Percentiles rank a stretch among this genome's conserved stretches.
phyloP scores from a whole-genome alignment of 2,113 vertebrate genomes.

The Lophius piscatorius region DNA sequence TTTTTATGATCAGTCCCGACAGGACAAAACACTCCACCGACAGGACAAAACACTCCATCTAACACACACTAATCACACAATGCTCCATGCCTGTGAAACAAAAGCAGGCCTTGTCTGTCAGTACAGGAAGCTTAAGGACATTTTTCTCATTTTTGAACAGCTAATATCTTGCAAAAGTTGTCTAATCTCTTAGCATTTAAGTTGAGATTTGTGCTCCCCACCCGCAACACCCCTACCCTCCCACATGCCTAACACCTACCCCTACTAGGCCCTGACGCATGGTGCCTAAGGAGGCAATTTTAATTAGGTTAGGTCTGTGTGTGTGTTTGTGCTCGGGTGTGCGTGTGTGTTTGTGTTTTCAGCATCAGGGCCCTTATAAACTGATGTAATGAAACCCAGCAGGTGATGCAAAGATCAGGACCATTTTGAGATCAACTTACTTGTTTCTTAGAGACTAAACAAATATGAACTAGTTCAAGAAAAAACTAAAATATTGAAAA shows the following conservation, averaged over 20 bases:
- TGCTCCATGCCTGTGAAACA: slow-evolving; percentile 80
- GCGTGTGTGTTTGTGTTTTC: slow-evolving; percentile 34
- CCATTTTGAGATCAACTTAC: slow-evolving; percentile 46
- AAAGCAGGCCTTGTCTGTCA: slow-evolving; percentile 89
- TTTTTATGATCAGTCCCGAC: slow-evolving; percentile 77
- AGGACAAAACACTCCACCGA: slow-evolving; percentile 43
- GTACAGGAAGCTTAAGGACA: slow-evolving; percentile 92
- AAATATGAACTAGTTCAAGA: not conserved
- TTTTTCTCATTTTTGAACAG: slow-evolving; percentile 99
- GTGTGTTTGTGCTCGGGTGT: slow-evolving; percentile 35
- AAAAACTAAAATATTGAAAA: not conserved
- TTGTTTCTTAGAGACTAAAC: slow-evolving; percentile 14
- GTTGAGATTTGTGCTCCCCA: slow-evolving; percentile 83
- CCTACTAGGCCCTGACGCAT: slow-evolving; percentile 73
- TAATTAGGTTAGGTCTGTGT: slow-evolving; percentile 83
- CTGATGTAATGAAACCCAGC: slow-evolving; percentile 63
- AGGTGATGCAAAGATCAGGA: slow-evolving; percentile 52
- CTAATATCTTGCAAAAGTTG: slow-evolving; percentile 96
- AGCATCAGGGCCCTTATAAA: slow-evolving; percentile 32
- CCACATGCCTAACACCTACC: slow-evolving; percentile 66
- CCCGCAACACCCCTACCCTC: slow-evolving; percentile 31
- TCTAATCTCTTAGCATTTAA: slow-evolving; percentile 97
- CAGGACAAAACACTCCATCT: slow-evolving; percentile 2
- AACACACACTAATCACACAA: slow-evolving; percentile 42
- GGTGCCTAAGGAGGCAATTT: slow-evolving; percentile 80